These are phyloP conservation scores for Mustelus asterias DNA, from an alignment of 2,113 vertebrate genomes.

Conservation along the genomic window DNA sequence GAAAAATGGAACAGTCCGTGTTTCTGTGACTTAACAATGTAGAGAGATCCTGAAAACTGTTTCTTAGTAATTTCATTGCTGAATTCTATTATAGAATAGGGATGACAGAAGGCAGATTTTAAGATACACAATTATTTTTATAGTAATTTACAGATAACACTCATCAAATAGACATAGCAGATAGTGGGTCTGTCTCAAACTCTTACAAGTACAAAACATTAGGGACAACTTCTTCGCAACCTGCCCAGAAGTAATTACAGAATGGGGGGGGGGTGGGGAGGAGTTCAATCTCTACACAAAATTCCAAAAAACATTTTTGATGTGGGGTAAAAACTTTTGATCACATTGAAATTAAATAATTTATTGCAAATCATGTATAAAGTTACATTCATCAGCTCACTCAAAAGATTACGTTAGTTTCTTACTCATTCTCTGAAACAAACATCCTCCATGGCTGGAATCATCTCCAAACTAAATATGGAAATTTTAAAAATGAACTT, in stretches of 20 bases:
- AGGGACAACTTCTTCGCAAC: background rate
- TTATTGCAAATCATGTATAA: background rate
- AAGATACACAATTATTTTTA: background rate
- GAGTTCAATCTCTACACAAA: background rate
- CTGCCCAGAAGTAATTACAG: background rate
- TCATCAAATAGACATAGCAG: background rate
- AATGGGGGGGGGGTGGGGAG: too few relatives aligned
- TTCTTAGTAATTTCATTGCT: background rate
- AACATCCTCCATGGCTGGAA: background rate
- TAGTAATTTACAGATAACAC: background rate
- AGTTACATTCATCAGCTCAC: background rate
- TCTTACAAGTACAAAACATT: background rate
- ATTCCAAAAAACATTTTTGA: background rate
- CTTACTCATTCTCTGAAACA: background rate
- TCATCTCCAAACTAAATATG: background rate
- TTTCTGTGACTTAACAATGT: background rate
- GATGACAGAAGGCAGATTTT: background rate
- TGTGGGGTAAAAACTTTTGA: background rate
- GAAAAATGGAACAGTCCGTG: background rate
- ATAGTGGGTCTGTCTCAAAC: background rate
- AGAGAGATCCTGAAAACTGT: background rate
- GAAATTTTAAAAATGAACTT: background rate
- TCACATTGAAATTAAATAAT: background rate
- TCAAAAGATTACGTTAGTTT: background rate
- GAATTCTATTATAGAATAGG: background rate